Conservation (phyloP, 2,797 vertebrate genomes). For the Melopsittacus undulatus region DNA sequence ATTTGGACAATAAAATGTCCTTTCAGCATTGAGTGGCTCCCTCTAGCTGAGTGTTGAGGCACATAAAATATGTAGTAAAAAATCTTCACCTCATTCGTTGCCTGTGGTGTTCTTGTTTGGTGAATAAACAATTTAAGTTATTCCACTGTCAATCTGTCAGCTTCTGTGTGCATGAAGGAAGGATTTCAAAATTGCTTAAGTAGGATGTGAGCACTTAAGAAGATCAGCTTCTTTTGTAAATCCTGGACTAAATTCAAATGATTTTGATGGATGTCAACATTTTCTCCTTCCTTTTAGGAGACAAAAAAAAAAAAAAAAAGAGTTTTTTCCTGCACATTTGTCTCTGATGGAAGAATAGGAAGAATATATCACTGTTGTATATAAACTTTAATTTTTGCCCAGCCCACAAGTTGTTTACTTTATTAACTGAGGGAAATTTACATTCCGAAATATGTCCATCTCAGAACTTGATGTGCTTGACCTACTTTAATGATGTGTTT, state of each 20-base stretch:
- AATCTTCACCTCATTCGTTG: neutral
- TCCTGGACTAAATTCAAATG: neutral
- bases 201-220: neutral
- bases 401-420: neutral
- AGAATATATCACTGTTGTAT: neutral
- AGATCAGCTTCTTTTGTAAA: conserved; percentile 13
- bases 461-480: neutral
- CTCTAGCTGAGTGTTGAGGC: neutral
- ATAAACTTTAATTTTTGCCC: neutral
- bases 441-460: neutral
- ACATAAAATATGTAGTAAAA: neutral
- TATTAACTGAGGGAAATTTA: neutral
- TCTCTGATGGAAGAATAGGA: neutral
- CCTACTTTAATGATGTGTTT: conserved; percentile 7
- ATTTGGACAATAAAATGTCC: neutral
- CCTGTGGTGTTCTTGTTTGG: neutral
- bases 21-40: neutral
- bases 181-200: neutral
- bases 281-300: neutral
- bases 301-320: neutral
- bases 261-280: neutral
- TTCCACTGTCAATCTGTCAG: neutral
- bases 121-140: conserved; percentile 8
- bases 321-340: neutral
- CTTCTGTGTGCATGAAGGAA: neutral